Percentiles rank a stretch among this genome's conserved stretches.
Evolutionary conservation across 2,888 invertebrate genomes (phyloP).

Genomic region (Andrena marginata): DNA sequence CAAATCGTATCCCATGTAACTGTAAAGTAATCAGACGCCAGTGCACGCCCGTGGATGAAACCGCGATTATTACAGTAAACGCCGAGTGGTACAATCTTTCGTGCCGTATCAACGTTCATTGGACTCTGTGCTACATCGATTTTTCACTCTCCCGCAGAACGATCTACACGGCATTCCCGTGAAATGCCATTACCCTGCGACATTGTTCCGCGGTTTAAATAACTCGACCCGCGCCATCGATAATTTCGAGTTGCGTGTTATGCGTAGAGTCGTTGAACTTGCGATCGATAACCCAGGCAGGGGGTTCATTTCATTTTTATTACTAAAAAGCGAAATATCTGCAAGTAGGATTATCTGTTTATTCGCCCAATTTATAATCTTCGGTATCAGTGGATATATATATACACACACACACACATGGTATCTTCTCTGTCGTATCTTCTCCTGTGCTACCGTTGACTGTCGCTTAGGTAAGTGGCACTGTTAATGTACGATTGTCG

Average conservation of each 20-base stretch:
- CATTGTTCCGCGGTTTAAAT: not conserved
- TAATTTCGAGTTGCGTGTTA: conserved; percentile 13
- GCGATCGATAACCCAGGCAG: conserved; percentile 44
- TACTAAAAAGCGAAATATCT: not conserved
- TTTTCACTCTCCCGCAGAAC: not conserved
- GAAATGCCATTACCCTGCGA: not conserved
- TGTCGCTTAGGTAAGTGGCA: not conserved
- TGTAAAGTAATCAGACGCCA: conserved; percentile 15
- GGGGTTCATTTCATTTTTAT: conserved; percentile 12
- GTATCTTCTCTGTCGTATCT: not conserved
- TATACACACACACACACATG: too few relatives aligned
- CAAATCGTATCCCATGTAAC: conserved; percentile 9
- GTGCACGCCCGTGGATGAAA: conserved; percentile 11
- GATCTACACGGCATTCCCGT: not conserved
- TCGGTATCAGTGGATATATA: too few relatives aligned
- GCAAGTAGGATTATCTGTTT: not conserved
- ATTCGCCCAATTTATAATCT: not conserved
- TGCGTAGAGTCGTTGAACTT: conserved; percentile 42
- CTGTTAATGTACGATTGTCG: not conserved
- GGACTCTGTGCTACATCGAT: conserved; percentile 12
- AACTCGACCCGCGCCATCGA: not conserved
- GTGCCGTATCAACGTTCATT: not conserved
- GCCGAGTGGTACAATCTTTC: conserved; percentile 1
- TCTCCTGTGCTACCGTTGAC: not conserved
- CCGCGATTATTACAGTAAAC: conserved; percentile 3